Base-by-base conservation (phyloP, 2,113 vertebrate genomes). In the Collichthys lucidus region DNA sequence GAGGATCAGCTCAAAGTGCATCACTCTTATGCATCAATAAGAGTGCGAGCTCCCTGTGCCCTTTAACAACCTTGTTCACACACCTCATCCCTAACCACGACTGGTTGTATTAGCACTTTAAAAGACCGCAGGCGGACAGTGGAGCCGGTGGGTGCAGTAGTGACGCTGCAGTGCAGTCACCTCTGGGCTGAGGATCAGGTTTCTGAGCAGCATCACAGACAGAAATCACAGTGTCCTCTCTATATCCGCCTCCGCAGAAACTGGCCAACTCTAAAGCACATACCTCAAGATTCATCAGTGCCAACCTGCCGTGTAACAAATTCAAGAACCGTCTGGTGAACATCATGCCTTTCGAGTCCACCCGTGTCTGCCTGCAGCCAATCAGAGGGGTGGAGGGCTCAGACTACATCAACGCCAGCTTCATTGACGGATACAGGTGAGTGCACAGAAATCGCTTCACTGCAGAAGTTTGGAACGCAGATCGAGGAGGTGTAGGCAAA, bases 311-410 rank as follows among this genome's bases (percentile, higher is more conserved):
- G 0, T 99, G 98, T 92, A 99, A 99, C 97, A 98, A 98, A 86
- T 98, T 98, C 91, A 99, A 99, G 94, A 99, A 99, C 91, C 96
- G 98, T 52, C 95, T 99, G 1, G 97, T 97, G 80, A 99, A 99
- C 91, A 97, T 98, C 88, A 96, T 99, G 97, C 98, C 98, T 0
- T 98, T 98, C 0, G 98, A 99, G 92, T 93, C 97, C 79, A 98
- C 95, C 0, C 96, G 98, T 0, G 97, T 99, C 76, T 96, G 95
- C 86, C 95, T 99, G 93, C 97, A 98, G 94, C 98, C 98, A 62
- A 97, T 99, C 93, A 96, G 97, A 29, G 98, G 97, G 0, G 96
- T 99, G 5, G 98, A 99, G 91, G 97, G 98, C 85, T 99, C 97
- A 0, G 98, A 99, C 91, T 99, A 99, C 92, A 98, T 99, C 94